Evolutionary conservation across 2,113 vertebrate genomes (phyloP).

Genomic region (Cepphus grylle): DNA sequence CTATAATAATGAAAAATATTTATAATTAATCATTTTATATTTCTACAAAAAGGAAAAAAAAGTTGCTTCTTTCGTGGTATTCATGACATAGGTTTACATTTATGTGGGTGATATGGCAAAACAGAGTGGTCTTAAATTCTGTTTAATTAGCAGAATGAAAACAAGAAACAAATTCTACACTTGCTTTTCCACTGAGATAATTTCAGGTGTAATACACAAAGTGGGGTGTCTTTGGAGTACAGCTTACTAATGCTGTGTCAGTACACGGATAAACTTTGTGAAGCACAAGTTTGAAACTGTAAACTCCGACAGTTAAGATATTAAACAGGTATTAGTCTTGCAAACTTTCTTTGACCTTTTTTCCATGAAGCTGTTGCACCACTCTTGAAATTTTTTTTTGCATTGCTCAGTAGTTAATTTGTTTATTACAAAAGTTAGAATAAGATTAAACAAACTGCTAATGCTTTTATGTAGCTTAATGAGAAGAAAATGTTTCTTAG

Average conservation of each 20-base stretch:
- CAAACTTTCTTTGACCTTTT: constrained; percentile 51
- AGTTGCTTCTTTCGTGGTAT: accelerated
- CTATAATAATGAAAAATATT: accelerated
- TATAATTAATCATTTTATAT: accelerated
- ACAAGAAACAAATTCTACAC: accelerated
- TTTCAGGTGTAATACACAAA: neutral
- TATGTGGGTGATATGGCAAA: neutral
- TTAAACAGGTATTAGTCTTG: neutral
- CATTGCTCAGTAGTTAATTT: constrained; percentile 50
- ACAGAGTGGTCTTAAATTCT: neutral
- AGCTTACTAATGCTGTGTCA: too few species aligned
- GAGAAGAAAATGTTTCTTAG: constrained; percentile 70
- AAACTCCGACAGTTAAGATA: neutral
- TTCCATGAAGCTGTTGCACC: neutral
- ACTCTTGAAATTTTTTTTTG: neutral
- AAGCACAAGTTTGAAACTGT: neutral
- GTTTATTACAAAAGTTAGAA: constrained; percentile 71
- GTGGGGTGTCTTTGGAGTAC: accelerated
- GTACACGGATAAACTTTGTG: accelerated
- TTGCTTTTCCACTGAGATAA: neutral
- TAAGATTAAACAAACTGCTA: constrained; percentile 70
- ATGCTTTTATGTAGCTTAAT: constrained; percentile 71
- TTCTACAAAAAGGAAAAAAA: neutral
- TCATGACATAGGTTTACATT: accelerated
- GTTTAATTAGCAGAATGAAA: neutral